Conservation (phyloP, 2,888 invertebrate genomes). For the Protophormia terraenovae region DNA sequence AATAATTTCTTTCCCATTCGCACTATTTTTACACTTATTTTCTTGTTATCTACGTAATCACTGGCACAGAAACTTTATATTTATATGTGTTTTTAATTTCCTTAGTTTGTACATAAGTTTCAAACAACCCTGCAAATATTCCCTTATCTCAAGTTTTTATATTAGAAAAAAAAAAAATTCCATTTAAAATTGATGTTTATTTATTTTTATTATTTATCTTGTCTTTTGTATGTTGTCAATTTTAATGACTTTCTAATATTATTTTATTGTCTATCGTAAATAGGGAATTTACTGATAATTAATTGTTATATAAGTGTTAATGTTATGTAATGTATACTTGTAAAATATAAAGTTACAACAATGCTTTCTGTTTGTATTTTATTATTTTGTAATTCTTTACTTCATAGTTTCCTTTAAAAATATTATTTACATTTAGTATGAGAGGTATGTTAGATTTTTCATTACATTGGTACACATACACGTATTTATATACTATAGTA, state of each 20-base stretch:
- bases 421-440: not conserved
- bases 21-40: not conserved
- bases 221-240: slow-evolving; percentile 47
- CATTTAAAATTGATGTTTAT: slow-evolving; percentile 17
- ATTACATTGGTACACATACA: not conserved
- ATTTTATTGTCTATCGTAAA: slow-evolving; percentile 65
- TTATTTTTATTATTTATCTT: slow-evolving; percentile 31
- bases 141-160: not conserved
- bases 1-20: too few relatives aligned
- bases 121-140: not conserved
- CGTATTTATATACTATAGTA: not conserved
- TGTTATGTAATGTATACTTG: slow-evolving; percentile 27
- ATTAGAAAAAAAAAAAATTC: not conserved
- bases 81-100: not conserved
- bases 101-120: not conserved
- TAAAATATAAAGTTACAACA: slow-evolving; percentile 21
- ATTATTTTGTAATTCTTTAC: not conserved
- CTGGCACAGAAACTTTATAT: not conserved
- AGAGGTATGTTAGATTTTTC: not conserved
- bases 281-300: slow-evolving; percentile 61
- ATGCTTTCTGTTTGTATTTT: not conserved
- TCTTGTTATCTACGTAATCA: not conserved
- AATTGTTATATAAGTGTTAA: slow-evolving; percentile 62
- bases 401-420: not conserved
- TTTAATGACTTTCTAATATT: slow-evolving; percentile 65